Base-by-base conservation (phyloP, 2,797 vertebrate species). In the Xenopus petersii region DNA sequence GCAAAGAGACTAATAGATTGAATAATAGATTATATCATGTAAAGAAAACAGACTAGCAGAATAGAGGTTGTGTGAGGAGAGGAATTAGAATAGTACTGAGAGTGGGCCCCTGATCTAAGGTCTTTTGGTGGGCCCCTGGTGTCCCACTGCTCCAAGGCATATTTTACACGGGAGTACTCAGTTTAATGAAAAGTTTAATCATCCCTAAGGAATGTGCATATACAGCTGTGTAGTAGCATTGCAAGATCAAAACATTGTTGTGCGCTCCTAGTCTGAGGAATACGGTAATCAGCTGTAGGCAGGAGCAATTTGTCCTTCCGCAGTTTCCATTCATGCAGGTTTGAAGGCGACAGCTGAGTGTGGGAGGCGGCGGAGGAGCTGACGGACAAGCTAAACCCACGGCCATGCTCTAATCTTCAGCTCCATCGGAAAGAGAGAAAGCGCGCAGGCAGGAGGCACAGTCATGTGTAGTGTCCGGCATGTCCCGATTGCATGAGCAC, bases 301-400 rank as follows among this genome's bases (percentile, higher is more conserved):
- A 58, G 51, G 1, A 42, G 36, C 68, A 46, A 60, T 59, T 17
- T 64, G 70, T 48, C 59, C 65, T 33, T 69, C 74, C 58, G 68
- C 68, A 77, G 69, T 66, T 59, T 77, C 48, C 75, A 67, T 77
- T 71, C 75, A 76, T 77, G 68, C 75, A 77, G 74, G 67, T 75
- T 4, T 68, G 67, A 75, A 71, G 67, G 17, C 13, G 56, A 47
- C 55, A 59, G 67, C 55, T 70, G 72, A 61, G 64, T 10, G 51
- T 33, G 49, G 47, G 26, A 33, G 49, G 15, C 26, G 26, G 26
- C 4, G 65, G 65, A 54, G 46, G 13, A 5, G 66, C 49, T 36
- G 24, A 58, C 11, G 0, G 13, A 30, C 51, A 58, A n/a, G 9
- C 12, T 36, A 68, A 33, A 56, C 15, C 30, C 51, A 30, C 33